Conservation (phyloP, 2,797 vertebrate genomes). For the Sphenopsis melanotis region DNA sequence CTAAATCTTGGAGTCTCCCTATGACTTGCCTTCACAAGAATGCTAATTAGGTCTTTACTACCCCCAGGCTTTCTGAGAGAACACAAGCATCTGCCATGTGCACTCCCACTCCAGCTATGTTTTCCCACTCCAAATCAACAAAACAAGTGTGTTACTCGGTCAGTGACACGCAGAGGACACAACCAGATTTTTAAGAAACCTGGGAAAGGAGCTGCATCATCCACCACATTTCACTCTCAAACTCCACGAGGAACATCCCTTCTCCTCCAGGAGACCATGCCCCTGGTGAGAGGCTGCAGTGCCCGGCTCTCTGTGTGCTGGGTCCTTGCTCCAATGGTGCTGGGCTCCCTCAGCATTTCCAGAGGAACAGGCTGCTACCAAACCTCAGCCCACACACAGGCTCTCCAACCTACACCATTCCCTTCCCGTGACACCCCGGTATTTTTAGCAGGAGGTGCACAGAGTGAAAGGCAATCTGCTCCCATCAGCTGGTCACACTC, state of each 20-base stretch:
- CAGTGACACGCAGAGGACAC: not conserved
- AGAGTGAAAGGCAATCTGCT: not conserved
- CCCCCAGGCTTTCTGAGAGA: constrained; percentile 47
- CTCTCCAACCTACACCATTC: not conserved
- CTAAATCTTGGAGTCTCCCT: constrained; percentile 12
- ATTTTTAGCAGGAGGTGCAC: not conserved
- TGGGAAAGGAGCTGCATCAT: not conserved
- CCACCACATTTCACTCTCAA: not conserved
- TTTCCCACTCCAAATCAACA: constrained; percentile 44
- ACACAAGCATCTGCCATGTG: constrained; percentile 58
- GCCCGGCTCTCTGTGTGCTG: not conserved
- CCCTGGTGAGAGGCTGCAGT: not conserved
- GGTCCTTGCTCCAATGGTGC: not conserved
- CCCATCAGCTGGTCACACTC: not conserved
- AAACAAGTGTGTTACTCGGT: constrained; percentile 48
- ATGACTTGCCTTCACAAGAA: constrained; percentile 37
- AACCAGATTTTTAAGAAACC: not conserved
- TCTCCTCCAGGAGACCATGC: not conserved
- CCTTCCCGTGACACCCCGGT: not conserved
- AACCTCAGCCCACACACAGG: not conserved
- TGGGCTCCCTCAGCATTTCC: not conserved
- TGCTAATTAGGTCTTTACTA: constrained; percentile 59
- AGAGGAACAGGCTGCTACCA: not conserved
- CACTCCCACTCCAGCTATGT: constrained; percentile 32
- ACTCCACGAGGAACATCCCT: fast-evolving